phyloP scores from a whole-genome alignment of 2,113 vertebrate species.

The Ceyx melanurus region DNA sequence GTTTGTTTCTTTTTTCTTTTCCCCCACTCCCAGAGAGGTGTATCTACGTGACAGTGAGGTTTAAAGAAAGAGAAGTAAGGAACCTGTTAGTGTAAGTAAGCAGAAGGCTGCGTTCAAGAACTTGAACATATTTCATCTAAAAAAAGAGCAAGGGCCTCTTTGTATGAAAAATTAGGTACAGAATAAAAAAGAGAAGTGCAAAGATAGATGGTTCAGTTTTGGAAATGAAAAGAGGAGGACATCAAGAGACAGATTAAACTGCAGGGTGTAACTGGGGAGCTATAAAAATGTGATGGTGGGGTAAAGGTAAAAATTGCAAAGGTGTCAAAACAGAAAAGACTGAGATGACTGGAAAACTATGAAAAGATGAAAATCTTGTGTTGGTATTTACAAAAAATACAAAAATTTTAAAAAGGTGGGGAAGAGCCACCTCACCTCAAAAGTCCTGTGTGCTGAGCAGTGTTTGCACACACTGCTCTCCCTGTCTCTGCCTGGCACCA shows the following conservation, averaged over 20 bases:
- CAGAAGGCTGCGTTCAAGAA: background rate
- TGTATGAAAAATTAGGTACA: background rate
- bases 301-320: background rate
- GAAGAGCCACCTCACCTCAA: background rate
- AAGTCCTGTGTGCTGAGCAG: background rate
- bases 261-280: background rate
- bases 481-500: accelerated
- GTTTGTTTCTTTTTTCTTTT: too few relatives aligned
- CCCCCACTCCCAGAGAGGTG: too few relatives aligned
- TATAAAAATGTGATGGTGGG: background rate
- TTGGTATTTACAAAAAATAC: background rate
- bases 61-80: background rate
- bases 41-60: background rate
- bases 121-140: background rate
- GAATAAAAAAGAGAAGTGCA: background rate
- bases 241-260: background rate
- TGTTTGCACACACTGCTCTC: background rate
- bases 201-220: background rate
- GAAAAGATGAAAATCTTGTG: background rate
- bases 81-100: background rate
- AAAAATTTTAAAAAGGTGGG: background rate
- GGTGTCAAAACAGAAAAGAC: background rate
- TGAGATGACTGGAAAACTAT: background rate
- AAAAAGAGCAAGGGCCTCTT: background rate
- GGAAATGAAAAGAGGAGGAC: background rate